Evolutionary conservation across 1,140 invertebrate genomes (phyloP), one percentile per base, ranked within the genome.

Genomic region (Magallana ariakensis): DNA sequence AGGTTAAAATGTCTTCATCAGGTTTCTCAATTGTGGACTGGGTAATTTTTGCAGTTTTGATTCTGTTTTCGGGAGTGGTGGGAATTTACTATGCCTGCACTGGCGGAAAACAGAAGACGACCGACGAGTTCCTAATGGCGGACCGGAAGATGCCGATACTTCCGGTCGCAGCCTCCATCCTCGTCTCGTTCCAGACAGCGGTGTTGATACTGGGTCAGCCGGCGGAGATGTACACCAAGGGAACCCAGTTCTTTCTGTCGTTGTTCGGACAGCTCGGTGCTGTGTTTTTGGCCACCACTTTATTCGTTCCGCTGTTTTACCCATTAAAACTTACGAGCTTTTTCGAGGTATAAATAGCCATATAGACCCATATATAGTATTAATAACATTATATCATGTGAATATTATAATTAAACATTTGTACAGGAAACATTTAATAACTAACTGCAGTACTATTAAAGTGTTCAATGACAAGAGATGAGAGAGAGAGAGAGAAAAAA

Each of bases 251-350:
- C 75, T 85, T 83, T 53, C 80, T 89, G 58, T 90, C 83, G 19
- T 46, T 86, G 4, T 55, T 91, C n/a, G 88, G 87, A 53, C 84
- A 85, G 9, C 82, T 97, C 0, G 91, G 98, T n/a, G 97, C 96
- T 5, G 98, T 97, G 4, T 97, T 97, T 0, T 95, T 98, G 22
- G 96, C 96, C 15, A 97, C 96, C 11, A 96, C 97, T 92, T 93
- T 97, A 16, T 98, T 97, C 92, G 94, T 98, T 19, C 98, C 98
- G 55, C 97, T 98, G 13, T 98, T 98, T 92, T 98, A 97, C 93
- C 96, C 96, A 85, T 93, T 98, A 16, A 97, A 97, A 94, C 96
- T 96, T 88, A 97, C 97, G 1, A 98, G 97, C 92, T 97, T 97
- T 85, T 98, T 98, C 94, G 97, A 98, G 96, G 97, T 97, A 95